Conservation (phyloP, 1,140 invertebrate genomes). For the Centruroides sculpturatus region DNA sequence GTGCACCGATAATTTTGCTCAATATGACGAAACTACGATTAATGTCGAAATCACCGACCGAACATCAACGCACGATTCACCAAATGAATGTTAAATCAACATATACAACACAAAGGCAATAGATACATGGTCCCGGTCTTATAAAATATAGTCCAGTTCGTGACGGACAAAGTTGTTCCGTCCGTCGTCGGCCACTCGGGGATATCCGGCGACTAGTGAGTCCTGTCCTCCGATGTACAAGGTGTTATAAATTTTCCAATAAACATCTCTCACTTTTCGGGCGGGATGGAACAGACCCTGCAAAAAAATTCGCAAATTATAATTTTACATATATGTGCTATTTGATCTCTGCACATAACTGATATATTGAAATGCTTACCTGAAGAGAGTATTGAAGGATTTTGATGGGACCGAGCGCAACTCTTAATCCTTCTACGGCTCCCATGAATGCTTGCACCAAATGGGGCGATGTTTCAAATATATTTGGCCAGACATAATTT, state of each 20-base stretch:
- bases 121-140: slow-evolving; percentile 20
- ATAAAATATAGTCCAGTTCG: slow-evolving; percentile 91
- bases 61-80: too few species aligned
- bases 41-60: too few species aligned
- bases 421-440: slow-evolving; percentile 88
- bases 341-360: not conserved
- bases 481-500: slow-evolving; percentile 99
- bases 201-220: slow-evolving; percentile 93
- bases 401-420: slow-evolving; percentile 90
- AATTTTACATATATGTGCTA: not conserved
- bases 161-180: slow-evolving; percentile 92
- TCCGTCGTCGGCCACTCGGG: slow-evolving; percentile 81
- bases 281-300: slow-evolving; percentile 97
- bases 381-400: slow-evolving; percentile 90
- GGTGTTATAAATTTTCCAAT: slow-evolving; percentile 99
- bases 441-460: slow-evolving; percentile 99
- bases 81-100: too few species aligned
- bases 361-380: slow-evolving; percentile 37
- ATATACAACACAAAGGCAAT: too few species aligned
- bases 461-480: slow-evolving; percentile 99
- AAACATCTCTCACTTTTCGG: slow-evolving; percentile 95
- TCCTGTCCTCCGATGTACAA: slow-evolving; percentile 98
- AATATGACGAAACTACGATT: too few species aligned
- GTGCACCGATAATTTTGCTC: too few species aligned
- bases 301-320: slow-evolving; percentile 22